Percentiles rank a stretch among this genome's conserved stretches.
phyloP scores from a whole-genome alignment of 1,140 invertebrate species.

The Atta colombica region DNA sequence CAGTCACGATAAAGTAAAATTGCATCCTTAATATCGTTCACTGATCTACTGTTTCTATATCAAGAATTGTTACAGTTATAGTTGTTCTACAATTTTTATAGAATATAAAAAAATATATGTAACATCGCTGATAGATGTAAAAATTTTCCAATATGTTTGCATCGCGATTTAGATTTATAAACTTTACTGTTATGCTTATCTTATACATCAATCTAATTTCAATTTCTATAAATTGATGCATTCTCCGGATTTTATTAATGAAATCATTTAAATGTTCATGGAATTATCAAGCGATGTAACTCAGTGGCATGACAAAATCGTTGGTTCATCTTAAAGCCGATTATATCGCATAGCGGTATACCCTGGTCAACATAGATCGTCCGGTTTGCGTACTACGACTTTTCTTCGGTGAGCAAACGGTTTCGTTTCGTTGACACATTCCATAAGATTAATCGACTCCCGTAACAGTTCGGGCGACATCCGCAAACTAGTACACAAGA shows the following conservation, averaged over 20 bases:
- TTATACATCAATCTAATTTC: background rate
- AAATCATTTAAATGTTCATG: constrained; percentile 41
- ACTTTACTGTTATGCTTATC: background rate
- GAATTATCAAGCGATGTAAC: constrained; percentile 27
- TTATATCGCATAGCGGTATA: constrained; percentile 51
- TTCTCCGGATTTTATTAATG: background rate
- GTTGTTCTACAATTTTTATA: background rate
- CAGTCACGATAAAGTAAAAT: background rate
- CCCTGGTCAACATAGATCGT: constrained; percentile 14
- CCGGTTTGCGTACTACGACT: constrained; percentile 39
- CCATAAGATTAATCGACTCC: constrained; percentile 58
- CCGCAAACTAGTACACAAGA: constrained; percentile 5
- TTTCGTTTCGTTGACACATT: constrained; percentile 62
- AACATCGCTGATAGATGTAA: background rate
- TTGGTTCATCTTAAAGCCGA: constrained; percentile 22
- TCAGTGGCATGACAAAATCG: constrained; percentile 29
- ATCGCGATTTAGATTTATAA: background rate
- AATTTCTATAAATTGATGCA: background rate
- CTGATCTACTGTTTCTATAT: background rate
- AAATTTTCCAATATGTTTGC: background rate
- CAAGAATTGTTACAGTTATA: background rate
- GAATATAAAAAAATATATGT: background rate
- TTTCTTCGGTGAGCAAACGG: background rate
- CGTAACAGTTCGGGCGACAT: constrained; percentile 1
- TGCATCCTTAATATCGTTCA: constrained; percentile 27